Evolutionary conservation across 2,888 invertebrate species (phyloP).

Genomic region (Coleophora flavipennella): DNA sequence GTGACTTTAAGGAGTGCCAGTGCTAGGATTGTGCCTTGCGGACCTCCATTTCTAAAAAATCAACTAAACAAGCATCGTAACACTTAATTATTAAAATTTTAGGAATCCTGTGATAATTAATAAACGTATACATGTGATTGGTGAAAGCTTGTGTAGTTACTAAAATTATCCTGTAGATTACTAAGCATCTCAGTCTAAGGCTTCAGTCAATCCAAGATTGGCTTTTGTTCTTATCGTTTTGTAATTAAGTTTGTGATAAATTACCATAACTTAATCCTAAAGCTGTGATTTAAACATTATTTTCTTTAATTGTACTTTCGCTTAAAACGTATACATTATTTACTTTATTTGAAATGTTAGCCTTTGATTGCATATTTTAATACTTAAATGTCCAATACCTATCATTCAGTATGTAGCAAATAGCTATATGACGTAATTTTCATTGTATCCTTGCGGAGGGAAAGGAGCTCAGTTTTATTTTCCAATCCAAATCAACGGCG

Average conservation of each 20-base stretch:
- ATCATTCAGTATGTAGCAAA: too few species aligned
- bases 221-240: slow-evolving; percentile 23
- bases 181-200: slow-evolving; percentile 34
- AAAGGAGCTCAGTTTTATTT: too few species aligned
- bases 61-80: slow-evolving; percentile 22
- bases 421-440: too few species aligned
- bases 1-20: too few species aligned
- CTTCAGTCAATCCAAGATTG: slow-evolving; percentile 33
- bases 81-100: slow-evolving; percentile 31
- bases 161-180: slow-evolving; percentile 21
- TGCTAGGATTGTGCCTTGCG: slow-evolving; percentile 54
- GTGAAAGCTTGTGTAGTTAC: slow-evolving; percentile 17
- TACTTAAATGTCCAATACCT: too few species aligned
- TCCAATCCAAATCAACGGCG: not conserved
- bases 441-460: too few species aligned
- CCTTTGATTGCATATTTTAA: too few species aligned
- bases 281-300: slow-evolving; percentile 47
- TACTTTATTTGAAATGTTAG: too few species aligned
- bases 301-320: slow-evolving; percentile 31
- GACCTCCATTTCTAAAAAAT: slow-evolving; percentile 31
- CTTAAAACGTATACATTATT: slow-evolving; percentile 26
- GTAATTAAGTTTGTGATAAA: slow-evolving; percentile 45
- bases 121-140: slow-evolving; percentile 26
- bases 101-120: slow-evolving; percentile 53
- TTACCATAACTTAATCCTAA: slow-evolving; percentile 39